Percentiles rank a stretch among this genome's conserved stretches.
Conservation (phyloP, 1,140 invertebrate species). For the Sesamia nonagrioides region DNA sequence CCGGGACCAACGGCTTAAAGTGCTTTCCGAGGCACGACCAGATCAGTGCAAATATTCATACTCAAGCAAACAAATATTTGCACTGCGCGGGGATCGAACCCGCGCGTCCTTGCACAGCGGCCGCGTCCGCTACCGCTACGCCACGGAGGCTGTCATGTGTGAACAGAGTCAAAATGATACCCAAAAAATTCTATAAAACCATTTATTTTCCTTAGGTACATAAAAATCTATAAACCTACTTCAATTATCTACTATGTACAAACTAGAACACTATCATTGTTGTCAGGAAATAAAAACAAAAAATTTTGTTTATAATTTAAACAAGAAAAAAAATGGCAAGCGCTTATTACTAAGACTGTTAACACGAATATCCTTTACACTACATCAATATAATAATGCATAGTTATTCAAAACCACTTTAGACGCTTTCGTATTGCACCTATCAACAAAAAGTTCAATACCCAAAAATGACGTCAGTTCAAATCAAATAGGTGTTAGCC, state of each 20-base stretch:
- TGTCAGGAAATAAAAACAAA: constrained; percentile 55
- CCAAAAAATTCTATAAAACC: constrained; percentile 45
- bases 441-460: too few relatives aligned
- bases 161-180: constrained; percentile 1
- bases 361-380: not conserved
- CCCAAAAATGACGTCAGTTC: too few relatives aligned
- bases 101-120: too few relatives aligned
- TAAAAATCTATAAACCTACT: constrained; percentile 46
- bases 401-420: not conserved
- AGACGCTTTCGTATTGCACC: too few relatives aligned
- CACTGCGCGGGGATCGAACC: too few relatives aligned
- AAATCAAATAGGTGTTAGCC: too few relatives aligned
- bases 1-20: too few relatives aligned
- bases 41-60: too few relatives aligned
- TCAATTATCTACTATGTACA: constrained; percentile 52
- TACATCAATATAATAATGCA: not conserved
- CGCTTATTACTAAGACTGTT: constrained; percentile 24
- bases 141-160: too few relatives aligned
- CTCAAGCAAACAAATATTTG: too few relatives aligned
- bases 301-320: constrained; percentile 36
- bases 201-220: constrained; percentile 58
- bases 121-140: too few relatives aligned
- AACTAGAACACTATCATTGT: constrained; percentile 44
- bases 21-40: too few relatives aligned
- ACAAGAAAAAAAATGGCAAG: constrained; percentile 48